Evolutionary conservation across 2,113 vertebrate species (phyloP), one percentile per base, ranked within the genome.

Genomic region (Colinus virginianus): DNA sequence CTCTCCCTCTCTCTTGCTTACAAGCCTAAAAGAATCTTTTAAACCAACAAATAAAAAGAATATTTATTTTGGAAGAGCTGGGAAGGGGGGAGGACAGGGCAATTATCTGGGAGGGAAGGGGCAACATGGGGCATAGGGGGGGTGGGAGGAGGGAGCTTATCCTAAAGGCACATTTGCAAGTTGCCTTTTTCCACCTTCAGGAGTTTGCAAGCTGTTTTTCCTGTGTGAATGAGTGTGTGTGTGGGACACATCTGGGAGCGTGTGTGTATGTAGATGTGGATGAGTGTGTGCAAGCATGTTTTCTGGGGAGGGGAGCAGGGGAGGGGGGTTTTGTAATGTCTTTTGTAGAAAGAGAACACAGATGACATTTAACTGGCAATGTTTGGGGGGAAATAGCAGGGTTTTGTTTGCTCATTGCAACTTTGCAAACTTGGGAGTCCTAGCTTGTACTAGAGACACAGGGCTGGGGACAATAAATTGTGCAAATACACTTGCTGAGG

Each of bases 21-120:
- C 71, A 84, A 93, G 93, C 94, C 90, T 95, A 82, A 92, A 96
- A 95, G 84, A 91, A 88, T 95, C 96, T 97, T 96, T 96, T 92
- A 94, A 95, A 96, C 83, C 89, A 86, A 96, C 91, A 88, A 97
- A 96, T 92, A 96, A 95, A 95, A 90, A 87, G 51, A 95, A 95
- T 95, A 92, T 94, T 94, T 93, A 96, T 96, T 95, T 97, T 97
- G 92, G 91, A 97, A 90, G 78, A 84, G 67, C 78, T 83, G 94
- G 90, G 97, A 84, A 81, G 49, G 53, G 94, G 94, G 89, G 78
- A 87, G 72, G 90, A 94, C 17, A 53, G 78, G 80, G 83, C 69
- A 92, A 86, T 82, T 86, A 84, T 51, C 56, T 69, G 78, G 84
- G 95, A 92, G 72, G 80, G 78, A 94, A 90, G 56, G 90, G 94